These are phyloP conservation scores for Hirudinaria manillensis DNA, from an alignment of 2,888 invertebrate species.

Conservation along the genomic window DNA sequence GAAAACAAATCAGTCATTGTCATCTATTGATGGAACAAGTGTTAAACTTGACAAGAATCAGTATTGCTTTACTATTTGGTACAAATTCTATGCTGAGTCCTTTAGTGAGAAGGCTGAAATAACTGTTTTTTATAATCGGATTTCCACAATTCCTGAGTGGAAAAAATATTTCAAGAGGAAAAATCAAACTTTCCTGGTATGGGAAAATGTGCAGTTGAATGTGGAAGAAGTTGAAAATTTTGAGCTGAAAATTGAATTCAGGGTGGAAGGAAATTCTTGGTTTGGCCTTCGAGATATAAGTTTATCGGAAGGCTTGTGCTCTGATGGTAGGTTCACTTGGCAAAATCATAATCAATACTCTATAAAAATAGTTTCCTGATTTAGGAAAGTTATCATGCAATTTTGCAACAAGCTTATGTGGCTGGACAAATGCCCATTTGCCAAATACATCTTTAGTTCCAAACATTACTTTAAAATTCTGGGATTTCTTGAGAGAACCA, in stretches of 20 bases:
- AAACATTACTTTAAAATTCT: neutral
- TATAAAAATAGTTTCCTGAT: neutral
- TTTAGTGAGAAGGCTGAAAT: too few relatives aligned
- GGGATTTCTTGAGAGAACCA: neutral
- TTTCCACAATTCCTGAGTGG: neutral
- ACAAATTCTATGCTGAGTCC: neutral
- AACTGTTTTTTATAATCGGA: too few relatives aligned
- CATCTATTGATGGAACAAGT: too few relatives aligned
- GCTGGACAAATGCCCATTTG: conserved; percentile 8
- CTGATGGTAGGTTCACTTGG: neutral
- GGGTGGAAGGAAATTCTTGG: neutral
- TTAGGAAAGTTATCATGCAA: conserved; percentile 22
- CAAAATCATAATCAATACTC: neutral
- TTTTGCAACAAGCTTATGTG: conserved; percentile 24
- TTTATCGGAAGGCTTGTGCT: conserved; percentile 18
- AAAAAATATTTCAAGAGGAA: neutral
- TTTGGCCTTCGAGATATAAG: neutral
- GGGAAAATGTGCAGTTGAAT: neutral
- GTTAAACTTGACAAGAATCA: neutral
- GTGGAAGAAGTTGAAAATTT: neutral
- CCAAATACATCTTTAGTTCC: neutral
- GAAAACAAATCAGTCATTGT: too few relatives aligned
- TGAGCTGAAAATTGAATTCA: neutral
- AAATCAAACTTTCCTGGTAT: neutral
- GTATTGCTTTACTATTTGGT: conserved; percentile 3